phyloP scores from a whole-genome alignment of 2,888 invertebrate genomes.

The Mesorhabditis belari region DNA sequence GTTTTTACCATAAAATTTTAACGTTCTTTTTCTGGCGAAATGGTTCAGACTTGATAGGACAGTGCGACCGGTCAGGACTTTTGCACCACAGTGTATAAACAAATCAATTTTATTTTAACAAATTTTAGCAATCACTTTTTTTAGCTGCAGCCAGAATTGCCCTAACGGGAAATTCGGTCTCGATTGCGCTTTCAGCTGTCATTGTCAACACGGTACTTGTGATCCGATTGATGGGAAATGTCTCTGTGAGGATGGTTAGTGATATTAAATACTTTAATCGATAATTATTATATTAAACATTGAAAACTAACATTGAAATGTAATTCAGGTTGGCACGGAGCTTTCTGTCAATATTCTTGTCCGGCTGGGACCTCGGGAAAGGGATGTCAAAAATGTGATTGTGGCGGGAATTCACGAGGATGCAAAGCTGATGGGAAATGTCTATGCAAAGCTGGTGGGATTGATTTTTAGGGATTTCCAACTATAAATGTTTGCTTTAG shows the following conservation, averaged over 20 bases:
- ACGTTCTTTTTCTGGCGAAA: too few species aligned
- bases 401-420: conserved; percentile 31
- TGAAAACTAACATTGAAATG: too few species aligned
- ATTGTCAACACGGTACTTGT: conserved; percentile 43
- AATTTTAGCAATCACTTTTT: neutral
- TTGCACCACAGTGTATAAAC: too few species aligned
- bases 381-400: conserved; percentile 34
- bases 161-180: conserved; percentile 74
- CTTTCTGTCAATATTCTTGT: conserved; percentile 35
- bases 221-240: conserved; percentile 38
- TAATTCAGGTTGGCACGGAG: conserved; percentile 35
- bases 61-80: too few species aligned
- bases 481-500: too few species aligned
- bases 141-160: conserved; percentile 55
- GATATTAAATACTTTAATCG: neutral
- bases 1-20: too few species aligned
- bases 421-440: conserved; percentile 44
- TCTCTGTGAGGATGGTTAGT: conserved; percentile 22
- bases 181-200: conserved; percentile 46
- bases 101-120: neutral
- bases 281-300: too few species aligned
- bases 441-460: conserved; percentile 33
- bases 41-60: too few species aligned
- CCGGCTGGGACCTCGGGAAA: conserved; percentile 30
- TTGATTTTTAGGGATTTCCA: neutral